Percentiles rank a stretch among this genome's conserved stretches.
Conservation (phyloP, 2,797 vertebrate species). For the Neomorphus geoffroyi region DNA sequence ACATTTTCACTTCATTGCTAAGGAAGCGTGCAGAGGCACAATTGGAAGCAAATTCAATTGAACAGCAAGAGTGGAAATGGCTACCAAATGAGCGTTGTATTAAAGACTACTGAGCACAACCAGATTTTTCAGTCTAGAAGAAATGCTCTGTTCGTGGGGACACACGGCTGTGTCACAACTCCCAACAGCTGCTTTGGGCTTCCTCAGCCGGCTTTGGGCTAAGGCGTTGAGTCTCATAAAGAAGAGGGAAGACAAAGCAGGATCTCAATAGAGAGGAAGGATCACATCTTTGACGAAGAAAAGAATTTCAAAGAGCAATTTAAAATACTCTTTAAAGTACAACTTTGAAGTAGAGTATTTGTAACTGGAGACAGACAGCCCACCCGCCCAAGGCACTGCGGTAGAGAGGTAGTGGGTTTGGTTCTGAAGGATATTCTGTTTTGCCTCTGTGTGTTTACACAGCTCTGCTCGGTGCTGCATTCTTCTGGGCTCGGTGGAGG, state of each 20-base stretch:
- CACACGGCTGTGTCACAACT: not conserved
- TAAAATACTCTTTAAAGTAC: not conserved
- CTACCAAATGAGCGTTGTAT: not conserved
- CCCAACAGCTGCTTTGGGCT: not conserved
- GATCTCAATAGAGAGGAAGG: not conserved
- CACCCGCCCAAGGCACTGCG: not conserved
- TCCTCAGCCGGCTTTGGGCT: not conserved
- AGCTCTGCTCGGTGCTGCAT: constrained; percentile 84
- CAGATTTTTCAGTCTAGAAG: not conserved
- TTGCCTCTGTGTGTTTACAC: constrained; percentile 64
- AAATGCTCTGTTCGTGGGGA: not conserved
- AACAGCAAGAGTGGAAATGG: not conserved
- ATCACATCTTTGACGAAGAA: not conserved
- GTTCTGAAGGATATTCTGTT: not conserved
- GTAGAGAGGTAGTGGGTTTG: fast-evolving
- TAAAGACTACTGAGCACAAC: not conserved
- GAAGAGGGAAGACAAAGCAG: not conserved
- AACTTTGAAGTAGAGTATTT: not conserved
- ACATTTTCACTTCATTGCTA: not conserved
- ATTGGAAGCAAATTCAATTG: not conserved
- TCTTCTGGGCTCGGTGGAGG: constrained; percentile 84
- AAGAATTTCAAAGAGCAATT: not conserved
- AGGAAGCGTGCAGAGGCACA: not conserved
- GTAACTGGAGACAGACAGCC: too few species aligned
- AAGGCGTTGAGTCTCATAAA: not conserved